Conservation (phyloP, 2,113 vertebrate species). For the Acanthisitta chloris region DNA sequence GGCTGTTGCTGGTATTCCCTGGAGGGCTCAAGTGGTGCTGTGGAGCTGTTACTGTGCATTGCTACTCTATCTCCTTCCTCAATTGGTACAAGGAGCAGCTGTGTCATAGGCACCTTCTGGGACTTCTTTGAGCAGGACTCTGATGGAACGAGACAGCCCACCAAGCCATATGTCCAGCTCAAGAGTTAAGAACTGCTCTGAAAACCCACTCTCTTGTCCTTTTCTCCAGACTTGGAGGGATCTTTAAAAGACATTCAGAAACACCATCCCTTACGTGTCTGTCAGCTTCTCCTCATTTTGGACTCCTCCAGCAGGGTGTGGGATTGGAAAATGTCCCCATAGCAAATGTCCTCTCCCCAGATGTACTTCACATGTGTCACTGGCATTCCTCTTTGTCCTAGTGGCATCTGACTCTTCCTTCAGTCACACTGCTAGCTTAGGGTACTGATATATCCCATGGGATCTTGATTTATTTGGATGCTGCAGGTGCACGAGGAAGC, state of each 20-base stretch:
- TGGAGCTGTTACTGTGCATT: accelerated
- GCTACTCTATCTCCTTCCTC: not conserved
- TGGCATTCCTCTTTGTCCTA: not conserved
- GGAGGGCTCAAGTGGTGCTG: not conserved
- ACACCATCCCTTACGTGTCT: not conserved
- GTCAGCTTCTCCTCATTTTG: not conserved
- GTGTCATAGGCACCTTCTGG: not conserved
- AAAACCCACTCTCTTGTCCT: not conserved
- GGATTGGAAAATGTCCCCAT: not conserved
- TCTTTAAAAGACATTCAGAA: not conserved
- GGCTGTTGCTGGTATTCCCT: not conserved
- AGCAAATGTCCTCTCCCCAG: not conserved
- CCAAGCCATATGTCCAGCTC: not conserved
- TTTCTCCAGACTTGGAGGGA: not conserved
- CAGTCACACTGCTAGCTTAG: not conserved
- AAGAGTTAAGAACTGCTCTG: not conserved
- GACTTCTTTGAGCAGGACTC: not conserved
- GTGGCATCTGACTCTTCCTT: not conserved
- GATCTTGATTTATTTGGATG: not conserved
- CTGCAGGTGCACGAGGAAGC: not conserved
- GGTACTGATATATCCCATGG: not conserved
- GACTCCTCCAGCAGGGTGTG: not conserved
- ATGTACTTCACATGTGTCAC: not conserved
- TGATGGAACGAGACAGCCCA: not conserved
- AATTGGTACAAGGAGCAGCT: not conserved